These are phyloP conservation scores for Alcedo quadribrachys DNA, from an alignment of 2,797 vertebrate genomes.

Conservation along the genomic window DNA sequence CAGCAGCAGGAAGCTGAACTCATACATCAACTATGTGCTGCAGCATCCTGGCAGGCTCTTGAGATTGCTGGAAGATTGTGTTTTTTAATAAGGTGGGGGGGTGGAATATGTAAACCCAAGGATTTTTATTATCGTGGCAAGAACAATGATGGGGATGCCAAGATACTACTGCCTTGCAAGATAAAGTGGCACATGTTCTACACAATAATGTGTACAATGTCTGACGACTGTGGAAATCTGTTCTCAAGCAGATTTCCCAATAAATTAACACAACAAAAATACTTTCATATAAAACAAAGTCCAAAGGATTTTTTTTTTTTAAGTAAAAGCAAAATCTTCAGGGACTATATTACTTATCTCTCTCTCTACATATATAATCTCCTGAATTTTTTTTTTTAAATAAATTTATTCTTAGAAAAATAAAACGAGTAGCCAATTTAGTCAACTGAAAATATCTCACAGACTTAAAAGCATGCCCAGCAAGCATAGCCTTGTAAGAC, in stretches of 20 bases:
- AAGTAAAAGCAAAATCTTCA: slow-evolving; percentile 71
- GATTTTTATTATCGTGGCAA: neutral
- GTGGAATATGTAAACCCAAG: neutral
- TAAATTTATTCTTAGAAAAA: slow-evolving; percentile 80
- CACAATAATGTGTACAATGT: slow-evolving; percentile 48
- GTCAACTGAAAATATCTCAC: slow-evolving; percentile 75
- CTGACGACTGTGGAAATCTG: slow-evolving; percentile 55
- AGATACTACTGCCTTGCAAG: slow-evolving; percentile 20
- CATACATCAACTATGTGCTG: neutral
- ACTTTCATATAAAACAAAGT: slow-evolving; percentile 71
- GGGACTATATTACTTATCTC: slow-evolving; percentile 61
- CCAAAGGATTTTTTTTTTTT: slow-evolving; percentile 48
- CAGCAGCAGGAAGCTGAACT: neutral
- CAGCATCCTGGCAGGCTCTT: neutral
- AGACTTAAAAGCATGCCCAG: slow-evolving; percentile 80
- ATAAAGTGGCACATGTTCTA: slow-evolving; percentile 68
- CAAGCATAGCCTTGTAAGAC: slow-evolving; percentile 80
- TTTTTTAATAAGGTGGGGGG: neutral
- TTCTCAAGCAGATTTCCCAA: slow-evolving; percentile 73
- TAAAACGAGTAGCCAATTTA: slow-evolving; percentile 74
- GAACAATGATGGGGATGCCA: slow-evolving; percentile 10
- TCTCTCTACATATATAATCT: slow-evolving; percentile 72
- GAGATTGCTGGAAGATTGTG: neutral
- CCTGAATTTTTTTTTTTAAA: slow-evolving; percentile 68
- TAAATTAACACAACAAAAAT: slow-evolving; percentile 78